These are phyloP conservation scores for Drosophila ercepeae DNA, from an alignment of 1,140 invertebrate genomes.

Conservation along the genomic window DNA sequence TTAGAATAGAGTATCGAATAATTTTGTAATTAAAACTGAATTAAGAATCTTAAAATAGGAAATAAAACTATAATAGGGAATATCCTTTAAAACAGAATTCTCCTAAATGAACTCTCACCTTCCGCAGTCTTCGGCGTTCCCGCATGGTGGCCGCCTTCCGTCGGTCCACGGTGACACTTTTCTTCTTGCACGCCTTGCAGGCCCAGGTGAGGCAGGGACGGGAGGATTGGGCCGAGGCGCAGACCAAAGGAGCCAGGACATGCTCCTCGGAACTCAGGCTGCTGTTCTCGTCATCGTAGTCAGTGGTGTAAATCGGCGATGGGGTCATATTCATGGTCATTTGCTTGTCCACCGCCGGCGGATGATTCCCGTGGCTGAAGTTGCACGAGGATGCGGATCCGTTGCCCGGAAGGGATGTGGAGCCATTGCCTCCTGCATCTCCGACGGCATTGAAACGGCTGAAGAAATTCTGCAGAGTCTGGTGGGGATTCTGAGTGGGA, in stretches of 20 bases:
- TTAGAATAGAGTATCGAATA: no score
- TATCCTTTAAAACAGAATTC: not conserved
- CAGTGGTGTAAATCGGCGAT: slow-evolving; percentile 76
- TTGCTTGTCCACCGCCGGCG: slow-evolving; percentile 50
- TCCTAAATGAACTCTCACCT: slow-evolving; percentile 85
- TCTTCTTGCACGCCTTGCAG: slow-evolving; percentile 97
- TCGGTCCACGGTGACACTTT: slow-evolving; percentile 96
- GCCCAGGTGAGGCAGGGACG: slow-evolving; percentile 96
- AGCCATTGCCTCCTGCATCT: slow-evolving; percentile 27
- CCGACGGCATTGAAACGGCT: slow-evolving; percentile 80
- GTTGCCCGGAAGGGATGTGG: slow-evolving; percentile 2
- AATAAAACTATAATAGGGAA: no score
- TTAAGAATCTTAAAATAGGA: no score
- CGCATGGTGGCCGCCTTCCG: slow-evolving; percentile 98
- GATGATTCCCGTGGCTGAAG: slow-evolving; percentile 21
- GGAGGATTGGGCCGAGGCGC: slow-evolving; percentile 84
- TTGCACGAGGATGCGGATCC: slow-evolving; percentile 26
- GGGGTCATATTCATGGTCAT: slow-evolving; percentile 61
- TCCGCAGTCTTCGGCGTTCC: slow-evolving; percentile 94
- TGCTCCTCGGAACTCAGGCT: slow-evolving; percentile 84
- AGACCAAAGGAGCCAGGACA: slow-evolving; percentile 84
- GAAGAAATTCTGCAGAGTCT: slow-evolving; percentile 77
- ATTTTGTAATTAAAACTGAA: no score
- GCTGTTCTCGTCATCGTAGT: slow-evolving; percentile 80
- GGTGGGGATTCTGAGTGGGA: slow-evolving; percentile 50